A percentile compares a stretch with the other conserved stretches of the same genome.
Evolutionary conservation across 2,113 vertebrate species (phyloP).

Genomic region (Smithornis capensis): DNA sequence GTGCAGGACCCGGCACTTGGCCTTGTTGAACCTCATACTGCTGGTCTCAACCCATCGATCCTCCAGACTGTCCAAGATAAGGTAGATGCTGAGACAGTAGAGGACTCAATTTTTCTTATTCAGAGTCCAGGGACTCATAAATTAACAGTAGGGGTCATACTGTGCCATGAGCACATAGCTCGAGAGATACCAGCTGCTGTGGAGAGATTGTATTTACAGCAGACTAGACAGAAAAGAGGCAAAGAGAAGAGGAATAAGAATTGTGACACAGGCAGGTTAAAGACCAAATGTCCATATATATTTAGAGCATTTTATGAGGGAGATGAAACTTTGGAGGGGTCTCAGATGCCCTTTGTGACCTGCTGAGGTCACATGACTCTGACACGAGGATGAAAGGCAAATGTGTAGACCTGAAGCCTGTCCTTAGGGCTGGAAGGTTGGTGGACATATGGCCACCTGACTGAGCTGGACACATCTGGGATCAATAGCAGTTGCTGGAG

Average conservation of each 20-base stretch:
- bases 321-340: background rate
- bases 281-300: background rate
- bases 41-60: background rate
- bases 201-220: background rate
- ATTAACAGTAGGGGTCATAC: background rate
- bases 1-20: background rate
- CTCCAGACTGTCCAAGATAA: background rate
- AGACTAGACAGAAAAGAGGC: background rate
- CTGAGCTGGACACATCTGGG: background rate
- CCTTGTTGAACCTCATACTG: background rate
- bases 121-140: background rate
- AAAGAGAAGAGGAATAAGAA: background rate
- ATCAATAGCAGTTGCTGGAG: background rate
- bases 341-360: background rate
- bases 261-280: background rate
- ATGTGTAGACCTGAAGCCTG: background rate
- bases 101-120: background rate
- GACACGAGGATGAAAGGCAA: background rate
- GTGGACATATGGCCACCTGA: accelerated
- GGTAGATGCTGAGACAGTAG: background rate
- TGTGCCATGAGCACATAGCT: background rate
- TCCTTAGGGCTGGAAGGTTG: background rate
- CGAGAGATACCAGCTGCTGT: background rate
- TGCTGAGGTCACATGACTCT: accelerated
- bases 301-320: background rate